Conservation (phyloP, 1,140 invertebrate genomes). For the Cydia fagiglandana region DNA sequence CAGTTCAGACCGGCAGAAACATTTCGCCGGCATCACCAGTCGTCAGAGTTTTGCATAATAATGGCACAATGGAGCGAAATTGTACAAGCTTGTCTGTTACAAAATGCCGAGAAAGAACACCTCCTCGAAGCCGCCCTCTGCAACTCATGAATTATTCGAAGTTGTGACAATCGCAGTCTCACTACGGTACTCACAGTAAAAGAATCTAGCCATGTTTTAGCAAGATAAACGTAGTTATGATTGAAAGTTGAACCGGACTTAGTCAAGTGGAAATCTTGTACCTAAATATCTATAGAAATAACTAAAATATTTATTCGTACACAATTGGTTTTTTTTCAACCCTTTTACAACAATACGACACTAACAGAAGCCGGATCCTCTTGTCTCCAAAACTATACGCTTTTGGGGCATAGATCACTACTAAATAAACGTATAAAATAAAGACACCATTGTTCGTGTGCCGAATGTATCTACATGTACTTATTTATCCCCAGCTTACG, state of each 20-base stretch:
- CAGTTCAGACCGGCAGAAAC: slow-evolving; percentile 54
- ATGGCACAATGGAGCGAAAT: slow-evolving; percentile 64
- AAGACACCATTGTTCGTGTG: background rate
- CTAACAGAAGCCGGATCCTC: too few species aligned
- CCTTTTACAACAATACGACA: too few species aligned
- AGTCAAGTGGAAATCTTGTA: too few species aligned
- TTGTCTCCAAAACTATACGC: too few species aligned
- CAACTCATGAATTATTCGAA: slow-evolving; percentile 70
- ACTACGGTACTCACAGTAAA: background rate
- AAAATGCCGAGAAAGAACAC: slow-evolving; percentile 63
- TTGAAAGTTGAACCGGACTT: too few species aligned
- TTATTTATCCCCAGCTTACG: background rate
- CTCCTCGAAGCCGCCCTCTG: slow-evolving; percentile 58
- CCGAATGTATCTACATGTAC: background rate
- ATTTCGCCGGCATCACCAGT: slow-evolving; percentile 57
- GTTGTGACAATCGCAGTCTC: slow-evolving; percentile 57
- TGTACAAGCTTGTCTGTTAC: slow-evolving; percentile 56
- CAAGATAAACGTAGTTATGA: too few species aligned
- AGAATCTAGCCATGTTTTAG: background rate
- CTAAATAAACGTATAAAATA: background rate
- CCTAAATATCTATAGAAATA: too few species aligned
- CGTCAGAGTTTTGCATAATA: slow-evolving; percentile 71
- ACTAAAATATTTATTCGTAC: too few species aligned
- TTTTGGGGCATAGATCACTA: too few species aligned
- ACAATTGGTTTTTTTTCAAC: too few species aligned